phyloP scores from a whole-genome alignment of 2,113 vertebrate genomes.

The Neomonachus schauinslandi region DNA sequence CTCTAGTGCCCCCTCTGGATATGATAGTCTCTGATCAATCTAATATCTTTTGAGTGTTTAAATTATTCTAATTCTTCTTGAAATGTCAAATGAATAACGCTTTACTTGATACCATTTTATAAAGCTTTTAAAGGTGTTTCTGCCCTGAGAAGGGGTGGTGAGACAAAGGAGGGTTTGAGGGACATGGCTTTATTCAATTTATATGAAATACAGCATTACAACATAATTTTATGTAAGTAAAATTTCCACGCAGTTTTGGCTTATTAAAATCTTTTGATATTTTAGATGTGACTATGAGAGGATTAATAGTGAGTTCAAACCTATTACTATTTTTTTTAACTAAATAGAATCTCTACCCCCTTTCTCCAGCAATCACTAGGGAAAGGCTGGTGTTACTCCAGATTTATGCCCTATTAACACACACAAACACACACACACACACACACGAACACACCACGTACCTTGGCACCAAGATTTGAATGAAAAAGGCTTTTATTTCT shows the following conservation, averaged over 20 bases:
- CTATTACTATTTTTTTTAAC: slow-evolving; percentile 25
- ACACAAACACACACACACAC: neutral
- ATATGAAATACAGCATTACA: neutral
- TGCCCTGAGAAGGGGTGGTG: neutral
- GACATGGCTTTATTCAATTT: neutral
- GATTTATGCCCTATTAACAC: neutral
- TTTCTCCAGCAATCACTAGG: neutral
- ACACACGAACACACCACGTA: neutral
- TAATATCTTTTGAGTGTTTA: neutral
- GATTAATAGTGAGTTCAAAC: neutral
- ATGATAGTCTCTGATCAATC: neutral
- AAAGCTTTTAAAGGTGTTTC: neutral
- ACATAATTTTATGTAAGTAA: slow-evolving; percentile 2
- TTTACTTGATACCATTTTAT: slow-evolving; percentile 22
- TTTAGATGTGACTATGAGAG: neutral
- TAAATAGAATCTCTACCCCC: neutral
- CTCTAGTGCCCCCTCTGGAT: neutral
- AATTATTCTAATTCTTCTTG: slow-evolving; percentile 37
- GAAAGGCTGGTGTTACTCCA: neutral
- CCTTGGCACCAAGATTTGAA: neutral
- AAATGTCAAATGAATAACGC: neutral
- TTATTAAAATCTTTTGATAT: slow-evolving; percentile 30
- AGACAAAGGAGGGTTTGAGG: neutral
- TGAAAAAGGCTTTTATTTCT: neutral
- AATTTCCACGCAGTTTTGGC: neutral